Evolutionary conservation across 2,113 vertebrate species (phyloP).

Genomic region (Mormyrus iriodes): DNA sequence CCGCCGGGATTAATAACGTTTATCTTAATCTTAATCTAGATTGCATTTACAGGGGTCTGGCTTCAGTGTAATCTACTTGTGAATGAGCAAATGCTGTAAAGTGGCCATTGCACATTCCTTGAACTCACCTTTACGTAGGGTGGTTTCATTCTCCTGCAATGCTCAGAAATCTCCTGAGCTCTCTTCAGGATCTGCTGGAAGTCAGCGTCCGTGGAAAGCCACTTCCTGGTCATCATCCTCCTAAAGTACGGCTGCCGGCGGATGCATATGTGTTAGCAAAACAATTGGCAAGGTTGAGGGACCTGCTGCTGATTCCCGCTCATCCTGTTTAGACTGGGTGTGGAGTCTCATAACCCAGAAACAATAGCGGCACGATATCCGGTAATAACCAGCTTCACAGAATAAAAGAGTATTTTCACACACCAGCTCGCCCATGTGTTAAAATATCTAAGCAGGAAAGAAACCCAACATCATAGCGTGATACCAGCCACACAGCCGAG

Average conservation of each 20-base stretch:
- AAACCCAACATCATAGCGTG: not conserved
- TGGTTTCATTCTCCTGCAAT: conserved; percentile 24
- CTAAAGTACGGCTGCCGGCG: conserved; percentile 24
- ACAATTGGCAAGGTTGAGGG: not conserved
- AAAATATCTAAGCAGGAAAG: not conserved
- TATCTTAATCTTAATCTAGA: not conserved
- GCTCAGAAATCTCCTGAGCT: conserved; percentile 22
- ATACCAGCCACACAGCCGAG: not conserved
- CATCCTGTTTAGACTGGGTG: not conserved
- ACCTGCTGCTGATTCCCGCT: not conserved
- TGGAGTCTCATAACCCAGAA: not conserved
- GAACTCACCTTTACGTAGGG: conserved; percentile 26
- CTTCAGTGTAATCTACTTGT: not conserved
- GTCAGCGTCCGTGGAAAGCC: conserved; percentile 31
- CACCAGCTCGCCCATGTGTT: not conserved
- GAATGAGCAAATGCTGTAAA: not conserved
- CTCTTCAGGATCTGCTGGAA: conserved; percentile 30
- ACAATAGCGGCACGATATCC: not conserved
- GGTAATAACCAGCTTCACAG: not conserved
- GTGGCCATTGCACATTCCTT: not conserved
- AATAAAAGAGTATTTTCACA: not conserved
- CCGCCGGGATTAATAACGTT: not conserved
- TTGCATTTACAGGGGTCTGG: not conserved
- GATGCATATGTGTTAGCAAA: not conserved
- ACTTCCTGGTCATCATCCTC: conserved; percentile 39